Percentiles rank a stretch among this genome's conserved stretches.
These are phyloP conservation scores for Fopius arisanus DNA, from an alignment of 1,140 invertebrate genomes.

Conservation along the genomic window DNA sequence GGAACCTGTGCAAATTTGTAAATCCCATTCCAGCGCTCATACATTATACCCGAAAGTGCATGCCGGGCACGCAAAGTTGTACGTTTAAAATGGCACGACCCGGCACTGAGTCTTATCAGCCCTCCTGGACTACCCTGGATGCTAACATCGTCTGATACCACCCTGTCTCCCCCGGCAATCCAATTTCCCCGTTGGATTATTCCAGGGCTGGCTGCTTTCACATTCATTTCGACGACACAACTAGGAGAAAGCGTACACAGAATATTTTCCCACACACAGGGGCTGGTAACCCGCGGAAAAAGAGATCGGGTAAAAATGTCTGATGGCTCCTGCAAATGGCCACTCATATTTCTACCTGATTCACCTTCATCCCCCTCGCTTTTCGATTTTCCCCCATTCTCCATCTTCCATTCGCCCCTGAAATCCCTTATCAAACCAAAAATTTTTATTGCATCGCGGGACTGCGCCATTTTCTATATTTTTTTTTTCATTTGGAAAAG, in stretches of 20 bases:
- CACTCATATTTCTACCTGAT: background rate
- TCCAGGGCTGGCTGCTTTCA: conserved; percentile 22
- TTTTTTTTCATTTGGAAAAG: no score
- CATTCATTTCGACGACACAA: conserved; percentile 26
- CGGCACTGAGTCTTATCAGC: background rate
- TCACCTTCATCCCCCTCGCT: background rate
- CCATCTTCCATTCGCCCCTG: no score
- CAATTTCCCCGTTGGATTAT: conserved; percentile 55
- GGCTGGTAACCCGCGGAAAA: background rate
- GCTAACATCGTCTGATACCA: background rate
- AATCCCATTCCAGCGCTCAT: no score
- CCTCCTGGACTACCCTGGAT: background rate
- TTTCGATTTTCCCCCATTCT: background rate
- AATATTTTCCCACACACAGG: background rate
- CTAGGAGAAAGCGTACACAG: background rate
- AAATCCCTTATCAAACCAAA: no score
- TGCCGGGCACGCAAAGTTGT: background rate
- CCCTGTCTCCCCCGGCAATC: conserved; percentile 26
- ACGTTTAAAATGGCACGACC: background rate
- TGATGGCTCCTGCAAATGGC: background rate
- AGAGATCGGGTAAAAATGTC: background rate
- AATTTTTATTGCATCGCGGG: background rate
- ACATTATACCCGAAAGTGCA: background rate
- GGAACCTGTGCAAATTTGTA: no score
- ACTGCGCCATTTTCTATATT: no score